Conservation (phyloP, 2,888 invertebrate species). For the Euspilapteryx auroguttella region DNA sequence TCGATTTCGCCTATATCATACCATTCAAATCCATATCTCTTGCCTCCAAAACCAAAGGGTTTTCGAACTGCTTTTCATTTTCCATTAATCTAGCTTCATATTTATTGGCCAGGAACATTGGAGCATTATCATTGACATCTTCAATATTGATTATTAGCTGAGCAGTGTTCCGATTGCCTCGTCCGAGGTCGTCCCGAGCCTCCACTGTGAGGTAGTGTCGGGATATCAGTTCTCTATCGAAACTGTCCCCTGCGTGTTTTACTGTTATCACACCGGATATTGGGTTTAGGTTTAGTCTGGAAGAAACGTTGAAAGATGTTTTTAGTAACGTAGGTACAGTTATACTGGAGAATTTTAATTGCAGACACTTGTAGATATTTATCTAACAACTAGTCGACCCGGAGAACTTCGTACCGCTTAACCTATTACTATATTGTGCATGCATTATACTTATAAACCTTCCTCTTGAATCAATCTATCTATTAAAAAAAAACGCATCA, state of each 20-base stretch:
- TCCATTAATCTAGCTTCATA: slow-evolving; percentile 85
- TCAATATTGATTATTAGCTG: slow-evolving; percentile 81
- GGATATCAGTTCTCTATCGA: slow-evolving; percentile 84
- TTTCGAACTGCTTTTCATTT: slow-evolving; percentile 78
- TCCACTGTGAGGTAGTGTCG: slow-evolving; percentile 87
- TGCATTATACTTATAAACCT: no score
- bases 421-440: not conserved
- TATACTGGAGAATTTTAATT: not conserved
- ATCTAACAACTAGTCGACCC: no score
- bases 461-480: no score
- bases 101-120: slow-evolving; percentile 78
- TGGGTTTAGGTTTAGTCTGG: slow-evolving; percentile 76
- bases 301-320: slow-evolving; percentile 12
- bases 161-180: slow-evolving; percentile 77
- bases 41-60: slow-evolving; percentile 76
- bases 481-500: no score
- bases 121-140: slow-evolving; percentile 90
- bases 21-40: slow-evolving; percentile 85
- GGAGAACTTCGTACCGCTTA: not conserved
- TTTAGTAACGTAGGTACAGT: not conserved
- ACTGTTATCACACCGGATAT: slow-evolving; percentile 85
- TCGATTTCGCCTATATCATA: no score
- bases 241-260: slow-evolving; percentile 71
- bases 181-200: slow-evolving; percentile 84
- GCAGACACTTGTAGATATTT: not conserved